A percentile compares a stretch with the other conserved stretches of the same genome.
These are phyloP conservation scores for Xestia xanthographa DNA, from an alignment of 2,888 invertebrate genomes.

Conservation along the genomic window DNA sequence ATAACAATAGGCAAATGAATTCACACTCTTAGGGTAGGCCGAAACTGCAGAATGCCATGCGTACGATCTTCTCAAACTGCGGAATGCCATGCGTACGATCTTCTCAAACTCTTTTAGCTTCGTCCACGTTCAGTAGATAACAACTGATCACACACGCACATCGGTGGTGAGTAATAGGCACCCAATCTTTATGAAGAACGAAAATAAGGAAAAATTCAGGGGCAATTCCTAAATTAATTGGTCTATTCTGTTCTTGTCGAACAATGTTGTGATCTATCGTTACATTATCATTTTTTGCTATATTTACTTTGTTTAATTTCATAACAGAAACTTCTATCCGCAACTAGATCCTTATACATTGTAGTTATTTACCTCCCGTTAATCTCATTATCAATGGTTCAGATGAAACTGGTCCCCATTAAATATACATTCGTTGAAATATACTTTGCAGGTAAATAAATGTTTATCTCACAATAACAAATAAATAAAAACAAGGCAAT, in stretches of 20 bases:
- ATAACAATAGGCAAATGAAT: background rate
- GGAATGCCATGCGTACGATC: background rate
- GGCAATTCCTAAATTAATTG: background rate
- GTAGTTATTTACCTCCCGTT: background rate
- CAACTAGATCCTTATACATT: background rate
- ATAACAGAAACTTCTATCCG: background rate
- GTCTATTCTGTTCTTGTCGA: background rate
- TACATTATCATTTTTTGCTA: background rate
- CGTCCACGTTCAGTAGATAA: too few relatives aligned
- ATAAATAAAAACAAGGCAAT: slow-evolving; percentile 43
- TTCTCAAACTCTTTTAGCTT: background rate
- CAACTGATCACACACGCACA: background rate
- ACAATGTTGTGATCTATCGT: background rate
- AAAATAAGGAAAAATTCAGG: background rate
- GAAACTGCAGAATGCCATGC: background rate
- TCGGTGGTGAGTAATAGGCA: background rate
- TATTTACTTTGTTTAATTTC: background rate
- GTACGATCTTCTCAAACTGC: background rate
- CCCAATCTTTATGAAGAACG: background rate
- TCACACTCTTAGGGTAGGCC: background rate
- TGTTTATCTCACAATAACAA: slow-evolving; percentile 9
- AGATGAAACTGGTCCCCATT: background rate
- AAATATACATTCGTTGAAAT: background rate
- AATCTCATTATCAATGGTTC: slow-evolving; percentile 37
- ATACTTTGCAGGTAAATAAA: slow-evolving; percentile 22